Base-by-base conservation (phyloP, 1,140 invertebrate species). In the Drosophila sturtevanti region DNA sequence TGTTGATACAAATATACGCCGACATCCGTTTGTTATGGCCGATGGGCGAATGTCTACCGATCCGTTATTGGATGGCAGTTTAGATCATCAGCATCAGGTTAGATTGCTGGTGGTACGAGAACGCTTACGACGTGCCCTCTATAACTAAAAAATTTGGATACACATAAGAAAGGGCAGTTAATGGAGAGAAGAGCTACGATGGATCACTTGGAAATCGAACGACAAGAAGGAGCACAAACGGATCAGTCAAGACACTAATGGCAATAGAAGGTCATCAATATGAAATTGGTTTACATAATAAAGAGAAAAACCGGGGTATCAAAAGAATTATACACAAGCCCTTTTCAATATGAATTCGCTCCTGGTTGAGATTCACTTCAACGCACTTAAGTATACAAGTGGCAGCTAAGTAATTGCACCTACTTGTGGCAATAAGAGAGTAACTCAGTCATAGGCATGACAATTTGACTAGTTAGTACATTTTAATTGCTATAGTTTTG, bases 111-210 rank as follows among this genome's bases (percentile, higher is more conserved):
- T 74, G 7, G 44, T 81, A 7, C 48, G 71, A 44, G 79, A 81
- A n/a, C 79, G 79, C 10, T 22, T 81, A 16, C 79, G 67, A 4
- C 74, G 79, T 37, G 79, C 78, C 6, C 55, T 81, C 31, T 81
- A 66, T 62, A 77, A 70, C 56, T 80, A 14, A 24, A 31, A 24
- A 11, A 11, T 34, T 12, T 18, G 12, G 12, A 60, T 38, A 18
- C n/a, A n/a, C n/a, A 12, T 3, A 35, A 14, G 3, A 18, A 21
- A 7, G 18, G 1, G 52, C 16, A 22, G 52, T 10, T 3, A 22
- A 21, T 11, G 7, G 1, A 10, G 4, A 34, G 3, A 34, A 34
- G 31, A 6, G 4, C 1, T 24, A 34, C 31, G 31, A 34, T 34
- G 31, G 7, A 34, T 34, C 6, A 34, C 10, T 34, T 4, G 10